phyloP scores from a whole-genome alignment of 2,113 vertebrate species.

The Bos indicus region DNA sequence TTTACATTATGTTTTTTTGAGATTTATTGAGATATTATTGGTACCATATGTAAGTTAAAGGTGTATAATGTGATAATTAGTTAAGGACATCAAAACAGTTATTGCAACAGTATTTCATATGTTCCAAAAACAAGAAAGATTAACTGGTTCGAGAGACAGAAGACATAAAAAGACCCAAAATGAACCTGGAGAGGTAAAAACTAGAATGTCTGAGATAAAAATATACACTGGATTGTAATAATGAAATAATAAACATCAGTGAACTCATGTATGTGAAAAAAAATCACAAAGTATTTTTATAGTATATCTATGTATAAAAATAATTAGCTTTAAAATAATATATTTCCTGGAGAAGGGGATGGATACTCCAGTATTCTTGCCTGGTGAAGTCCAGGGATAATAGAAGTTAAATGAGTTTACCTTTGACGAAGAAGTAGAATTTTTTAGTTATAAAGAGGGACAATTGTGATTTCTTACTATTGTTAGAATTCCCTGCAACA shows the following conservation, averaged over 20 bases:
- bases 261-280: not conserved
- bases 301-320: not conserved
- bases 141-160: not conserved
- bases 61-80: not conserved
- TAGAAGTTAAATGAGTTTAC: not conserved
- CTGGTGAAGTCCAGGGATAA: not conserved
- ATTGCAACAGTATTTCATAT: not conserved
- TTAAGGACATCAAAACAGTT: not conserved
- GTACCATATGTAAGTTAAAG: not conserved
- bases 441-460: not conserved
- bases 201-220: not conserved
- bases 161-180: not conserved
- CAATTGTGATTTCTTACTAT: not conserved
- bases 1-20: not conserved
- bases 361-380: not conserved
- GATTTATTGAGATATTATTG: not conserved
- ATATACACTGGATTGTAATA: not conserved
- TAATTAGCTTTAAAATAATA: not conserved
- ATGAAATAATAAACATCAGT: not conserved
- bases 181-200: not conserved
- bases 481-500: not conserved
- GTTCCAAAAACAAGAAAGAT: not conserved
- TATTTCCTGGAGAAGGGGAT: not conserved
- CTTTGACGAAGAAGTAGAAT: not conserved
- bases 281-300: not conserved